Evolutionary conservation across 2,888 invertebrate genomes (phyloP), one percentile per base, ranked within the genome.

Genomic region (Stomorhina lunata): DNA sequence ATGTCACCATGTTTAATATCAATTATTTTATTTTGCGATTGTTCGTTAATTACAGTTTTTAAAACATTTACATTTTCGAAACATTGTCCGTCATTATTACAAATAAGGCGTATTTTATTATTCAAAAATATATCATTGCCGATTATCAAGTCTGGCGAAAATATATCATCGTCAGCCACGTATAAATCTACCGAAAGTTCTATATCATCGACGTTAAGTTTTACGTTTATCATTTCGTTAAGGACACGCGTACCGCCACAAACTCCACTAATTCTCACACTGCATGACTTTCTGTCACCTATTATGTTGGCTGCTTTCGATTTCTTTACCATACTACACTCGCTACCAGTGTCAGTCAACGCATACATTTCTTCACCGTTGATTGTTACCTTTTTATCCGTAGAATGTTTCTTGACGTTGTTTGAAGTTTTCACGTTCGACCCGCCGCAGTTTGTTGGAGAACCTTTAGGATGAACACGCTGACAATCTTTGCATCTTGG

Each of bases 241-340:
- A 69, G 15, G n/a, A 63, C 50, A 6, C 32, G 37, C 12, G 10
- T 61, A 10, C 84, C 80, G n/a, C 84, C 81, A 17, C 78, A 71
- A 15, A 84, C 78, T 9, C 83, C 80, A 10, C 37, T 65, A 7
- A 84, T 75, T 25, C 57, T 34, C 65, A 81, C 5, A n/a, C 15
- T 61, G 34, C 61, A 61, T 40, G 3, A 12, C n/a, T 37, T 1
- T 37, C 37, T 34, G 4, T 22, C 22, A 2, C 37, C 20, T 1
- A 1, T 7, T 22, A 27, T 29, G 57, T 45, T 3, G 27, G 22
- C 12, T 9, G 29, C 40, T 32, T 25, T 32, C 12, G 29, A 43
- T 17, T 6, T 45, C 27, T 45, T 45, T 1, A 45, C 17, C 4
- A 17, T 78, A n/a, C n/a, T n/a, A n/a, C n/a, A n/a, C n/a, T n/a